Base-by-base conservation (phyloP, 2,113 vertebrate species). In the Mixornis gularis region DNA sequence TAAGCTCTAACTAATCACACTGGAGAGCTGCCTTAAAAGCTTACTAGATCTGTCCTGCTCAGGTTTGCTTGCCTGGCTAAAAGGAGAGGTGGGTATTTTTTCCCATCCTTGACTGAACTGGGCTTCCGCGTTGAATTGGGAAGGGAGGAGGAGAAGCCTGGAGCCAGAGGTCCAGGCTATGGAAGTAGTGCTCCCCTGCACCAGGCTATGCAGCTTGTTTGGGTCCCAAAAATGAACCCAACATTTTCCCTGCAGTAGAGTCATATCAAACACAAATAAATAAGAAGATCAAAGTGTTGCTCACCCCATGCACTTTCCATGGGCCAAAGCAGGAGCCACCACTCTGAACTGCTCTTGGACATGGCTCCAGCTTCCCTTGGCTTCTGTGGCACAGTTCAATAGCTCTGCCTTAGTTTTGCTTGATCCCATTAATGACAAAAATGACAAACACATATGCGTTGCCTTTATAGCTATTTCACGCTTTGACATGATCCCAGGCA, bases 391-490 rank as follows among this genome's bases (percentile, higher is more conserved):
- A 92, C 86, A 92, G 89, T 94, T 96, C 94, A 96, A 71, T 60
- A 77, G 90, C 80, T 87, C 77, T 89, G 91, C 78, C 71, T 95
- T 77, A 85, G 86, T 92, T 94, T 88, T 85, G 46, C 91, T 85
- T 94, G 95, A 95, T 95, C 91, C 94, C 66, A 82, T 85, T 93
- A 91, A 92, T 77, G 87, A 91, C 91, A 96, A 89, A 92, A 79
- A 82, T 92, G 91, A 91, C 94, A 93, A 94, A 94, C 94, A 93
- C 92, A 85, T 87, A 92, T 48, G 84, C 68, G 72, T 93, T 94
- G 91, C 92, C 84, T 96, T 96, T 94, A 94, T 95, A 92, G 94
- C 94, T 95, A 95, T 93, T 96, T 95, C 94, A 93, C 51, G 66
- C 94, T 93, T 93, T 93, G 92, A 90, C 95, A 93, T 94, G 90